These are phyloP conservation scores for Cosmia trapezina DNA, from an alignment of 2,888 invertebrate species.

Conservation along the genomic window DNA sequence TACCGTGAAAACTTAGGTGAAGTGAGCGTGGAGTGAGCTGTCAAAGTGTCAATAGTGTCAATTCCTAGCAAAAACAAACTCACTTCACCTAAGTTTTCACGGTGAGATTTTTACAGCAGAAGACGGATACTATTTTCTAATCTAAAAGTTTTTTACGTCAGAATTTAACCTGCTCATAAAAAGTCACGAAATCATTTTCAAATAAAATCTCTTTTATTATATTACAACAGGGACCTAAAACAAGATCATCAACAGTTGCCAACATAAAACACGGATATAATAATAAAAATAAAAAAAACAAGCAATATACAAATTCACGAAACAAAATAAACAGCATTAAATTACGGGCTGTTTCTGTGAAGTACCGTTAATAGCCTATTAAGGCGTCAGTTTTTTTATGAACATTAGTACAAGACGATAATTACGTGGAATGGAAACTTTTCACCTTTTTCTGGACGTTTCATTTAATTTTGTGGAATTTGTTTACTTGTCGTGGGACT, in stretches of 20 bases:
- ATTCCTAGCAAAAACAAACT: no score
- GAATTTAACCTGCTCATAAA: background rate
- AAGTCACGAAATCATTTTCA: background rate
- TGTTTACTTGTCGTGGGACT: no score
- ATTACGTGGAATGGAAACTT: constrained; percentile 32
- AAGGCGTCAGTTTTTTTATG: constrained; percentile 14
- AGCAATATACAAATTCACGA: constrained; percentile 22
- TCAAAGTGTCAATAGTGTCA: no score
- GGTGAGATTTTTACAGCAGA: no score
- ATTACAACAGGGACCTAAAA: background rate
- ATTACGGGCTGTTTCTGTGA: constrained; percentile 36
- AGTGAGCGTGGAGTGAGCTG: no score
- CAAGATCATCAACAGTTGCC: constrained; percentile 11
- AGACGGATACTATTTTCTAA: background rate
- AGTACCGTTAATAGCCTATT: constrained; percentile 38
- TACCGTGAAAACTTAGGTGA: no score
- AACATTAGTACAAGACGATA: constrained; percentile 25
- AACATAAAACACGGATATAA: constrained; percentile 15
- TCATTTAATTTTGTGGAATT: no score
- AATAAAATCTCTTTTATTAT: background rate
- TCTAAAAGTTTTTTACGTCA: background rate
- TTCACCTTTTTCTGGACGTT: background rate
- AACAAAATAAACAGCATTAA: constrained; percentile 34
- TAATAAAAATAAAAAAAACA: constrained; percentile 1
- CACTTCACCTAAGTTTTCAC: no score